Evolutionary conservation across 64 coral and sea anemone species (phyloP).

Genomic region (Porites lutea): DNA sequence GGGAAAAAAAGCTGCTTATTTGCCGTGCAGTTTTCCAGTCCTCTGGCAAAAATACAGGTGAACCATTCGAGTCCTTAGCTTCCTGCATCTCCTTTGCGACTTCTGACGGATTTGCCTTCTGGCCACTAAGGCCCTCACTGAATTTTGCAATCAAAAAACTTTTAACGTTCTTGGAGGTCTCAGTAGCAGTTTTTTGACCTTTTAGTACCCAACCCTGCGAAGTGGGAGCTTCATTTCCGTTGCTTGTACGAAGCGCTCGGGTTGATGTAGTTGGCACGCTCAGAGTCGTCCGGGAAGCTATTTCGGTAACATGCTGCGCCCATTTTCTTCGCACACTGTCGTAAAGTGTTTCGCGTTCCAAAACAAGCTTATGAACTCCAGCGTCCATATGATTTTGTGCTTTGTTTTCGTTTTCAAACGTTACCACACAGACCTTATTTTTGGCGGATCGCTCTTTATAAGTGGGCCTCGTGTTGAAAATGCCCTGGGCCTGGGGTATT

Average conservation of each 20-base stretch:
- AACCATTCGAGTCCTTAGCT: background rate
- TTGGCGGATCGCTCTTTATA: too few species aligned
- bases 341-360: too few species aligned
- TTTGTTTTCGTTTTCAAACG: too few species aligned
- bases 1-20: slow-evolving; percentile 53
- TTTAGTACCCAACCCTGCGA: background rate
- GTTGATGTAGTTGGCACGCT: background rate
- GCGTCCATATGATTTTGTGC: too few species aligned
- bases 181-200: background rate
- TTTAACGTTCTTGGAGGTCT: slow-evolving; percentile 3
- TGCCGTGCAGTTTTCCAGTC: slow-evolving; percentile 52
- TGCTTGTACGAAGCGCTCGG: too few species aligned
- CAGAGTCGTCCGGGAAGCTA: background rate
- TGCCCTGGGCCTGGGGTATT: too few species aligned
- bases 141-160: slow-evolving; percentile 28
- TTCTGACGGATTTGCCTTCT: slow-evolving; percentile 29
- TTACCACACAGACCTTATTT: too few species aligned
- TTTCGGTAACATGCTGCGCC: background rate
- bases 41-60: slow-evolving; percentile 18
- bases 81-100: slow-evolving; percentile 43
- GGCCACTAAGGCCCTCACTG: slow-evolving; percentile 8
- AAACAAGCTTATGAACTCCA: too few species aligned
- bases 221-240: background rate
- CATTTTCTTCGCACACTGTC: too few species aligned
- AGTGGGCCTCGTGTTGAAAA: too few species aligned